Base-by-base conservation (phyloP, 2,888 invertebrate species). In the Agrilus cyanescens region DNA sequence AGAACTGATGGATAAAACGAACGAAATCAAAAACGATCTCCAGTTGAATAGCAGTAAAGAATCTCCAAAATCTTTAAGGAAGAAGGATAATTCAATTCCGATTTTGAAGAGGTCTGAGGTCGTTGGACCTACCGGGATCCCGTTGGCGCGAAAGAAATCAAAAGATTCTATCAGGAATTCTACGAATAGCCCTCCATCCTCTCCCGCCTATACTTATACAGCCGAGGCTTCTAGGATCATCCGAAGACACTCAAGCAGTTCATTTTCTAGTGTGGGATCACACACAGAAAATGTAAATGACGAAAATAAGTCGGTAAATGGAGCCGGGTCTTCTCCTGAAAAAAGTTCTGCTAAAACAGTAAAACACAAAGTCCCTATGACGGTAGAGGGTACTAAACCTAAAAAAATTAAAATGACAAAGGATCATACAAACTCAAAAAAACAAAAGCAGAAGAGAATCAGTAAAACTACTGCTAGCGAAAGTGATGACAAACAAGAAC, bases 151-250 rank as follows among this genome's bases (percentile, higher is more conserved):
- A n/a, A 65, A 68, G 47, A 63, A 63, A 52, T 67, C 67, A 1
- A 63, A 63, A 46, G 67, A 67, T 52, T 65, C 66, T 0, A 52
- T 54, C 12, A 52, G 58, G 29, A 65, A 65, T 48, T 63, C 64
- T 0, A 46, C 58, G 4, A 61, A 62, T 29, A 64, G 65, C 38
- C 58, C 77, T 14, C 74, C 75, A 4, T 68, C 75, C 3, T 71
- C 76, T 1, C 76, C 76, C 50, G 72, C 73, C 60, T 80, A 75
- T 56, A 73, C 76, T 40, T 80, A 73, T 64, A 72, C 74, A 50
- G 82, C 82, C 1, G 86, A 86, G 59, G 82, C 80, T 41, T 85
- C 88, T 1, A 76, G 85, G 56, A 86, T 89, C 44, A 81, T 88
- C 54, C 72, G 87, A 32, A 72, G 88, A 13, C 85, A 88, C 57